Conservation (phyloP, 2,797 vertebrate genomes). For the Gephyroberyx darwinii region DNA sequence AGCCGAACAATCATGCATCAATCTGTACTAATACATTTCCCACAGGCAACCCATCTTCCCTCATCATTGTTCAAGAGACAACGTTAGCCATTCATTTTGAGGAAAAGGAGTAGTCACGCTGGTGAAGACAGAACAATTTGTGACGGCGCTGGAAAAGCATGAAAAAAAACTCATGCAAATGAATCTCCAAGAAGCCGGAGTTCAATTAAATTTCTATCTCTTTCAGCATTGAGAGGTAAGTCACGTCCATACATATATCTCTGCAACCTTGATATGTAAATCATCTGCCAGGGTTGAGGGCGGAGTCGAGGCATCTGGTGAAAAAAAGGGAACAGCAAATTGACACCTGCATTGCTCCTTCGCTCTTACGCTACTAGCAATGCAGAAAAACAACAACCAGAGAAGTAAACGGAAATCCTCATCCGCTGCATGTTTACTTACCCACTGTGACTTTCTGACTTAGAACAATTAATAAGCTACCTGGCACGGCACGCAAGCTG, state of each 20-base stretch:
- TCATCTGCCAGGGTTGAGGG: constrained; percentile 25
- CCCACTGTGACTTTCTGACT: constrained; percentile 44
- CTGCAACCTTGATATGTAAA: constrained; percentile 57
- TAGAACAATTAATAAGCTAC: constrained; percentile 39
- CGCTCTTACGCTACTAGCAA: constrained; percentile 18
- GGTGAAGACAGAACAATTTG: constrained; percentile 18
- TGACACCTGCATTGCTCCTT: constrained; percentile 51
- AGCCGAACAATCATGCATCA: constrained; percentile 42
- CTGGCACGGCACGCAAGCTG: constrained; percentile 17
- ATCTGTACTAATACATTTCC: constrained; percentile 33
- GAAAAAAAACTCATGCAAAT: constrained; percentile 65
- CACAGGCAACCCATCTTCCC: neutral
- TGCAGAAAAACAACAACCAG: constrained; percentile 24
- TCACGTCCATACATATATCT: constrained; percentile 41
- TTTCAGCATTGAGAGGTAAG: constrained; percentile 28
- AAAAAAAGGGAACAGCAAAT: constrained; percentile 28
- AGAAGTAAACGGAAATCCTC: constrained; percentile 22
- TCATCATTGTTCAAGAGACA: constrained; percentile 36
- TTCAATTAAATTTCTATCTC: constrained; percentile 54
- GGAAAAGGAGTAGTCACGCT: constrained; percentile 10
- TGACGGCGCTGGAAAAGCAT: neutral
- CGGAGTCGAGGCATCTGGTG: neutral
- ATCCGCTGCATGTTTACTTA: constrained; percentile 39
- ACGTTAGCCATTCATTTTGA: constrained; percentile 23
- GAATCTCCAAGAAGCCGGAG: constrained; percentile 32